Base-by-base conservation (phyloP, 2,888 invertebrate genomes). In the Phyto melanocephala region DNA sequence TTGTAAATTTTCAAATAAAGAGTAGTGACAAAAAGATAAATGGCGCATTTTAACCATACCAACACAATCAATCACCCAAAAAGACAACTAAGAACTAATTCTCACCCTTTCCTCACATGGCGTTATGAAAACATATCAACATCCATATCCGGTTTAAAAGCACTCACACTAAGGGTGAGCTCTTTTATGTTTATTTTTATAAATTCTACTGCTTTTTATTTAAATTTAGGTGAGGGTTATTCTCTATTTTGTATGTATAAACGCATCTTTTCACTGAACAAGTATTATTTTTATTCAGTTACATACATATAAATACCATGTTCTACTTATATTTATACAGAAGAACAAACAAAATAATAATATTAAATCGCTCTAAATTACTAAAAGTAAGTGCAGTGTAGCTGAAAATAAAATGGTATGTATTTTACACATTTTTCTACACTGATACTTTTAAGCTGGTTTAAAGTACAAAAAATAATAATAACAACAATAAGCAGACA, bases 401-500 rank as follows among this genome's bases (percentile, higher is more conserved):
- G 68, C 62, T 70, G 50, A 68, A 65, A 58, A 75, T 35, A n/a
- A 68, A 62, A 62, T 5, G 28, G 28, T 28, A 28, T 42, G 35
- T 45, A 45, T 77, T 68, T 62, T 68, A 77, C 20, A 68, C 28
- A 28, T 6, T 77, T 77, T 35, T 40, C 10, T 50, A 79, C 67
- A 37, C 42, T 60, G 72, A 67, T 79, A 72, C 67, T 52, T 67
- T 67, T 67, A 60, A 60, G 67, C 60, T 58, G 65, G 60, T 50
- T 56, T 54, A 35, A 62, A n/a, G 70, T 58, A 60, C 3, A 28
- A 50, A 42, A 50, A 47, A 33, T 33, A 63, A 8, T 6, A 15
- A 15, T 17, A 10, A 28, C 56, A 15, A 17, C 2, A 52, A 50
- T 6, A 54, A 17, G n/a, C 15, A 15, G 13, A 54, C 28, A 54